These are phyloP conservation scores for Bubo blakistoni DNA, from an alignment of 2,113 vertebrate species.

Conservation along the genomic window DNA sequence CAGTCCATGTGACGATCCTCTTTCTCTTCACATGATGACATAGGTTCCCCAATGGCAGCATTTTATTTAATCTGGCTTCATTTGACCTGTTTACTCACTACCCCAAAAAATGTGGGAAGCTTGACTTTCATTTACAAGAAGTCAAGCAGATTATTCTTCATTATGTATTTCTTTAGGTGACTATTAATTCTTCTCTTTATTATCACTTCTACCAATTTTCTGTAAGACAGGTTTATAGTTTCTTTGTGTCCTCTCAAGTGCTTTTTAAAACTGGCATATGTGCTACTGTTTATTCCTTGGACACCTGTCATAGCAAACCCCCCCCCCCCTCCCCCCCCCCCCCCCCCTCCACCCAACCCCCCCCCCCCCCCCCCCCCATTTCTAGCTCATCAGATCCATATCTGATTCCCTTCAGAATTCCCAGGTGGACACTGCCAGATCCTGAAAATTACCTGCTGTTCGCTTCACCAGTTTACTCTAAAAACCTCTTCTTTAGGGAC, in stretches of 20 bases:
- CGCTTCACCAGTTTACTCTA: not conserved
- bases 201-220: not conserved
- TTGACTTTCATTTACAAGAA: not conserved
- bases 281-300: not conserved
- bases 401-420: not conserved
- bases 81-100: not conserved
- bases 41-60: not conserved
- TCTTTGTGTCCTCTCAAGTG: not conserved
- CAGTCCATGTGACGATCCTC: not conserved
- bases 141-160: not conserved
- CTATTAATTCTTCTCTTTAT: not conserved
- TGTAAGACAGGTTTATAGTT: not conserved
- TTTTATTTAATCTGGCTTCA: not conserved
- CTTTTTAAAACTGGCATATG: not conserved
- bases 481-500: not conserved
- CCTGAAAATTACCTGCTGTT: not conserved
- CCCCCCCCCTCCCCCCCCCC: too few relatives aligned
- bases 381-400: not conserved
- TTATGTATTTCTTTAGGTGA: not conserved
- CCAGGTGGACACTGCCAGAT: not conserved
- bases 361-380: fast-evolving
- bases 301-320: not conserved
- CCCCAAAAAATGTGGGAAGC: not conserved
- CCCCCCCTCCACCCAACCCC: fast-evolving
- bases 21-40: not conserved